These are phyloP conservation scores for Dolichomitus sp. DNA, from an alignment of 2,888 invertebrate genomes.

Conservation along the genomic window DNA sequence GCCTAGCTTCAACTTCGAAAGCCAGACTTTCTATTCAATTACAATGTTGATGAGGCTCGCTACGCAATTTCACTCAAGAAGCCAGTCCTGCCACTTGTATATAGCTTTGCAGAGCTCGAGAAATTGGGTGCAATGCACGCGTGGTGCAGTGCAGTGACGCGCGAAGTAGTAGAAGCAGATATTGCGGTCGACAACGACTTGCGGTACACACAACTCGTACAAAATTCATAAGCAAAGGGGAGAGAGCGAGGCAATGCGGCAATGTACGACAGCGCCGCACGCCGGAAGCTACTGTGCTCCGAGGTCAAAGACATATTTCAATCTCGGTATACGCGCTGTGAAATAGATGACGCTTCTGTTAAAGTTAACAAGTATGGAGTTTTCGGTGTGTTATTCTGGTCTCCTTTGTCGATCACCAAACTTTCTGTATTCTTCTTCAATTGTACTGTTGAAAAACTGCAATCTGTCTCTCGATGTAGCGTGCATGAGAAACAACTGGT, in stretches of 20 bases:
- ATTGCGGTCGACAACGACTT: slow-evolving; percentile 47
- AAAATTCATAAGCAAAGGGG: slow-evolving; percentile 38
- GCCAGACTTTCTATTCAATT: slow-evolving; percentile 36
- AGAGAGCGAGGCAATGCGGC: slow-evolving; percentile 21
- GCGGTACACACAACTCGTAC: slow-evolving; percentile 31
- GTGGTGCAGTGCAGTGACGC: slow-evolving; percentile 37
- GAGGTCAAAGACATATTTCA: slow-evolving; percentile 42
- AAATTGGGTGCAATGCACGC: slow-evolving; percentile 6
- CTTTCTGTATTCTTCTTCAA: slow-evolving; percentile 49
- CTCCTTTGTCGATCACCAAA: slow-evolving; percentile 27
- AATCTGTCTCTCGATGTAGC: not conserved
- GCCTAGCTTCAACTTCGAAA: not conserved
- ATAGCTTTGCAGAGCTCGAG: not conserved
- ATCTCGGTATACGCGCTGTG: slow-evolving; percentile 43
- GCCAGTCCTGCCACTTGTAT: not conserved
- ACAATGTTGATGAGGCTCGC: slow-evolving; percentile 23
- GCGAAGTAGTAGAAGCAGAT: slow-evolving; percentile 31
- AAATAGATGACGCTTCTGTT: slow-evolving; percentile 50
- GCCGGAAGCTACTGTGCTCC: slow-evolving; percentile 36
- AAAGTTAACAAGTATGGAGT: slow-evolving; percentile 55
- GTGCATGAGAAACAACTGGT: slow-evolving; percentile 3
- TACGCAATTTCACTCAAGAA: slow-evolving; percentile 12
- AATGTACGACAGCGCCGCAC: slow-evolving; percentile 21
- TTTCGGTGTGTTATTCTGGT: slow-evolving; percentile 11
- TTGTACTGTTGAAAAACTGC: slow-evolving; percentile 17